Base-by-base conservation (phyloP, 2,888 invertebrate genomes). In the Junonia oenone region DNA sequence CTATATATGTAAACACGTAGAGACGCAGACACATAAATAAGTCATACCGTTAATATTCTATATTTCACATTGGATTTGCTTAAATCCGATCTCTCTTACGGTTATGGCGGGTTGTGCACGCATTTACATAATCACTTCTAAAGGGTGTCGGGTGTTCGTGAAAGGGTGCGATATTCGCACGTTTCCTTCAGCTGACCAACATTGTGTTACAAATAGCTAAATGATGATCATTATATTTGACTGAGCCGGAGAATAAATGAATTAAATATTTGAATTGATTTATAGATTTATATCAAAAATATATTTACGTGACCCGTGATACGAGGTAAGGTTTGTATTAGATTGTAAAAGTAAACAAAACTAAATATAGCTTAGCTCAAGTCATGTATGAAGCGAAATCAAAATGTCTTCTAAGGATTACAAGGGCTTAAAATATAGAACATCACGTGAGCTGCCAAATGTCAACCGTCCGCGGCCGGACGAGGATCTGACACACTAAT, bases 401-500 rank as follows among this genome's bases (percentile, higher is more conserved):
- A 38, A n/a, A 48, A 33, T 40, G 14, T 31, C 22, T 14, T 40
- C 9, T 26, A 31, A 47, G 40, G 53, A 48, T 54, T 40, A 43
- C 22, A 22, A 40, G 13, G 40, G 29, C 48, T 54, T 48, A 38
- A 48, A 58, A 51, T 43, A 55, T 37, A 49, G 37, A 37, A 49
- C 38, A 58, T 61, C 51, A 60, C 61, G 58, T 58, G 51, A 53
- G 45, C 55, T 58, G 56, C 29, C 51, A 47, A 58, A 54, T 45
- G 56, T 55, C 51, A 53, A 43, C 53, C 17, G 29, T 27, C 31
- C 47, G 31, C 46, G 50, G 47, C 33, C 40, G 55, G 65, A 64
- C 61, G 60, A 63, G 63, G 63, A 62, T 61, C 56, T 62, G 66
- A 62, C 65, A 66, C 58, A 61, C 53, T 62, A 63, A 64, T 62